phyloP scores from a whole-genome alignment of 2,113 vertebrate genomes.

The Brachyhypopomus occidentalis region DNA sequence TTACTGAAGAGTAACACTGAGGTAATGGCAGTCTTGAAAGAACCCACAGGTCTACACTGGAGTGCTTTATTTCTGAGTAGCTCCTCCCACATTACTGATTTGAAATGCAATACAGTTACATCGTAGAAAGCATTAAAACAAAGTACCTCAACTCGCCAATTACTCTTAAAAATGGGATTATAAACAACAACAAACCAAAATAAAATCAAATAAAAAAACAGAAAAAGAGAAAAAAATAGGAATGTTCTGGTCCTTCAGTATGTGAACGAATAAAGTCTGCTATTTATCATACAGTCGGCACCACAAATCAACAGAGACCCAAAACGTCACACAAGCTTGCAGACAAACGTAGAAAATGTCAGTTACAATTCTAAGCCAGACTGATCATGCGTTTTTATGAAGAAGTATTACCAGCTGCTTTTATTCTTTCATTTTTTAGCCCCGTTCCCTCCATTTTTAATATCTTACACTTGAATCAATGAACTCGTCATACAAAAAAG shows the following conservation, averaged over 20 bases:
- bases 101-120: constrained; percentile 99
- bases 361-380: constrained; percentile 93
- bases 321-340: constrained; percentile 96
- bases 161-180: constrained; percentile 97
- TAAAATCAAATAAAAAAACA: constrained; percentile 66
- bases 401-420: constrained; percentile 84
- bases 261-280: constrained; percentile 89
- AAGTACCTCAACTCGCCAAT: constrained; percentile 98
- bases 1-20: constrained; percentile 24
- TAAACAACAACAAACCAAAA: constrained; percentile 82
- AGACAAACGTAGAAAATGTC: constrained; percentile 97
- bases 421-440: constrained; percentile 60
- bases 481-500: constrained; percentile 88
- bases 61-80: constrained; percentile 98
- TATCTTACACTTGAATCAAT: constrained; percentile 89
- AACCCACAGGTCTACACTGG: constrained; percentile 76
- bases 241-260: constrained; percentile 85
- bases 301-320: constrained; percentile 97
- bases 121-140: constrained; percentile 99
- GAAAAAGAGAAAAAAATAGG: constrained; percentile 55
- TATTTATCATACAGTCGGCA: constrained; percentile 93
- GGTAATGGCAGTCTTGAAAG: constrained; percentile 27
- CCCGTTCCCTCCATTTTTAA: constrained; percentile 57
- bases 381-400: constrained; percentile 96
- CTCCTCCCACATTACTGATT: constrained; percentile 98